Evolutionary conservation across 2,797 vertebrate genomes (phyloP).

Genomic region (Falco columbarius): DNA sequence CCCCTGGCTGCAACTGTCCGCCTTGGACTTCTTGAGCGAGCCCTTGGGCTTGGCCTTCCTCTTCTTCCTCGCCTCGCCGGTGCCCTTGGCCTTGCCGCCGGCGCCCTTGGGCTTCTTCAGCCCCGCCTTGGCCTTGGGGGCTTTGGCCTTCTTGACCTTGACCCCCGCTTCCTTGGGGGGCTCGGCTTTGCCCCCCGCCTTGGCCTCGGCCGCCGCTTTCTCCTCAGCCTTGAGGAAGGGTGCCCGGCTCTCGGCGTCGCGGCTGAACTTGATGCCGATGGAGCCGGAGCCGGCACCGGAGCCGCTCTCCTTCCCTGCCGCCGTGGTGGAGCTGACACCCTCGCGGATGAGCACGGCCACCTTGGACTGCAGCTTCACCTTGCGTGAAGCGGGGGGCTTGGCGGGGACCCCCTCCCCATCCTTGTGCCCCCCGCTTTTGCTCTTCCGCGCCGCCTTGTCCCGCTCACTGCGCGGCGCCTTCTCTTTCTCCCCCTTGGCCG

Average conservation of each 20-base stretch:
- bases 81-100: conserved; percentile 66
- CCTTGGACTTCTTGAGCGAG: conserved; percentile 77
- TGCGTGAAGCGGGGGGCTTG: conserved; percentile 67
- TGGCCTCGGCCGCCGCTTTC: background rate
- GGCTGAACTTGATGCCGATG: conserved; percentile 91
- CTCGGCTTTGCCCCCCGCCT: background rate
- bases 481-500: background rate
- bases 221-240: conserved; percentile 91
- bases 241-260: conserved; percentile 92
- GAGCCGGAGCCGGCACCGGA: conserved; percentile 58
- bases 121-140: conserved; percentile 70
- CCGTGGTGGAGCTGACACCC: conserved; percentile 89
- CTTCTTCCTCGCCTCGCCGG: conserved; percentile 74
- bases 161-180: conserved; percentile 32
- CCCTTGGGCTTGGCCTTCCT: conserved; percentile 45
- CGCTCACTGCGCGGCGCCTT: conserved; percentile 72
- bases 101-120: conserved; percentile 72
- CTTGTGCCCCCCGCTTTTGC: conserved; percentile 65
- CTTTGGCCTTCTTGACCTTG: conserved; percentile 75
- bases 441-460: conserved; percentile 74
- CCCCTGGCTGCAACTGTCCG: conserved; percentile 76
- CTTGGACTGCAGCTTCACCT: conserved; percentile 93
- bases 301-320: conserved; percentile 83
- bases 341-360: conserved; percentile 92
- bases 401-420: background rate